A percentile compares a stretch with the other conserved stretches of the same genome.
These are phyloP conservation scores for Tachina lurida DNA, from an alignment of 2,888 invertebrate genomes.

Conservation along the genomic window DNA sequence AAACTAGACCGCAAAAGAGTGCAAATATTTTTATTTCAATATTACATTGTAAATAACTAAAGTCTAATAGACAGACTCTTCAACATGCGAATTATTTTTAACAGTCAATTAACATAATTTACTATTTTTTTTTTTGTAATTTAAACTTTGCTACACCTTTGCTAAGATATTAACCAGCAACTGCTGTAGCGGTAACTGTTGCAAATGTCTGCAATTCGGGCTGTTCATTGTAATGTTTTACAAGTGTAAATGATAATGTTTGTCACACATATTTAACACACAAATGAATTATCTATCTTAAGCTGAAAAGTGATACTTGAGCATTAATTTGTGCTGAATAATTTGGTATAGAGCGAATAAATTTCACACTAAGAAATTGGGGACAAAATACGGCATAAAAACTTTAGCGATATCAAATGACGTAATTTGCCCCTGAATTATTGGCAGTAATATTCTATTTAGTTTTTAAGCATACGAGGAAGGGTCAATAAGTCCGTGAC, in stretches of 20 bases:
- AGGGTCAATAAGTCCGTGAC: too few relatives aligned
- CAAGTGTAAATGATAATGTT: slow-evolving; percentile 50
- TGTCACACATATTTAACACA: slow-evolving; percentile 57
- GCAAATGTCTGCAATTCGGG: not conserved
- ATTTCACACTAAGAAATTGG: too few relatives aligned
- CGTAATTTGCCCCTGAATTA: too few relatives aligned
- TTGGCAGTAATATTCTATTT: too few relatives aligned
- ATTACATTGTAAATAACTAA: slow-evolving; percentile 17
- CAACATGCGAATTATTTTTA: slow-evolving; percentile 30
- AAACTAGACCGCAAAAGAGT: not conserved
- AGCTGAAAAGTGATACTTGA: not conserved
- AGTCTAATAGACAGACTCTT: not conserved
- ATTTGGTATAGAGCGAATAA: not conserved
- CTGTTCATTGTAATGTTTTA: slow-evolving; percentile 5
- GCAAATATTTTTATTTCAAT: not conserved
- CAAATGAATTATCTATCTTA: slow-evolving; percentile 17
- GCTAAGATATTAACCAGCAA: not conserved
- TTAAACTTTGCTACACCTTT: slow-evolving; percentile 4
- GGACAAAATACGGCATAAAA: too few relatives aligned
- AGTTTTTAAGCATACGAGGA: too few relatives aligned
- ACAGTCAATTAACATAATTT: slow-evolving; percentile 50
- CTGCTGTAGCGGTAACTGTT: slow-evolving; percentile 7
- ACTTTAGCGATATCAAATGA: too few relatives aligned
- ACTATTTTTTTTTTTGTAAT: slow-evolving; percentile 3
- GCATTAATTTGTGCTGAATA: not conserved